Evolutionary conservation across 2,797 vertebrate species (phyloP).

Genomic region (Syngnathus rostellatus): DNA sequence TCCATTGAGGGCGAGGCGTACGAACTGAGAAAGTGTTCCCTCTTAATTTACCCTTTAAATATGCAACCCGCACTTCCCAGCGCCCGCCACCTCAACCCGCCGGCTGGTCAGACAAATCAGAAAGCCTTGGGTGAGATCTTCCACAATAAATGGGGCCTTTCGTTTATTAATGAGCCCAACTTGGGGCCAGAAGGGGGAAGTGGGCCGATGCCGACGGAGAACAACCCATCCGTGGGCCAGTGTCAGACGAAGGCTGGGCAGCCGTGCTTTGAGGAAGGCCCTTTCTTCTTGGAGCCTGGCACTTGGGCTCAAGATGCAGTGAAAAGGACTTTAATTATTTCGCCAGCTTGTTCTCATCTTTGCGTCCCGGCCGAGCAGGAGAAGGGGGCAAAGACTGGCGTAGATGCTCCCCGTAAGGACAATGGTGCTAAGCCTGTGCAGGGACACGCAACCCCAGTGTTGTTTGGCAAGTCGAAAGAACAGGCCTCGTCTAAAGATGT

Average conservation of each 20-base stretch:
- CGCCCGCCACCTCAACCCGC: slow-evolving; percentile 68
- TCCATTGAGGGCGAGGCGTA: slow-evolving; percentile 65
- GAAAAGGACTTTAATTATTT: slow-evolving; percentile 84
- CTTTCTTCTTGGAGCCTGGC: slow-evolving; percentile 71
- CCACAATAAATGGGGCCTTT: slow-evolving; percentile 99
- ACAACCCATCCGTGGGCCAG: slow-evolving; percentile 71
- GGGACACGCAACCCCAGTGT: slow-evolving; percentile 79
- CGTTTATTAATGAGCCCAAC: slow-evolving; percentile 97
- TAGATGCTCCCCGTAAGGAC: slow-evolving; percentile 76
- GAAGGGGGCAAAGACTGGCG: slow-evolving; percentile 72
- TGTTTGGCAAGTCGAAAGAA: slow-evolving; percentile 84
- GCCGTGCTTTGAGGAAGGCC: slow-evolving; percentile 75
- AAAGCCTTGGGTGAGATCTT: slow-evolving; percentile 97
- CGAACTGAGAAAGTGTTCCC: slow-evolving; percentile 89
- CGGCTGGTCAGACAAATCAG: slow-evolving; percentile 81
- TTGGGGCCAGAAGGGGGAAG: slow-evolving; percentile 66
- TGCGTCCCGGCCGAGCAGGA: slow-evolving; percentile 54
- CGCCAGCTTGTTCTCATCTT: slow-evolving; percentile 48
- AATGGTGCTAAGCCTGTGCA: slow-evolving; percentile 75
- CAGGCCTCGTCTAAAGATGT: slow-evolving; percentile 80
- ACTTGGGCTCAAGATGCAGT: slow-evolving; percentile 79
- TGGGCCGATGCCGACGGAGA: slow-evolving; percentile 64
- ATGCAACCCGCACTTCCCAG: slow-evolving; percentile 95
- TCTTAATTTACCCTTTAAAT: slow-evolving; percentile 97
- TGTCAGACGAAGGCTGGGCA: slow-evolving; percentile 76